Conservation (phyloP, 2,888 invertebrate genomes). For the Agonopterix alstromeriana region DNA sequence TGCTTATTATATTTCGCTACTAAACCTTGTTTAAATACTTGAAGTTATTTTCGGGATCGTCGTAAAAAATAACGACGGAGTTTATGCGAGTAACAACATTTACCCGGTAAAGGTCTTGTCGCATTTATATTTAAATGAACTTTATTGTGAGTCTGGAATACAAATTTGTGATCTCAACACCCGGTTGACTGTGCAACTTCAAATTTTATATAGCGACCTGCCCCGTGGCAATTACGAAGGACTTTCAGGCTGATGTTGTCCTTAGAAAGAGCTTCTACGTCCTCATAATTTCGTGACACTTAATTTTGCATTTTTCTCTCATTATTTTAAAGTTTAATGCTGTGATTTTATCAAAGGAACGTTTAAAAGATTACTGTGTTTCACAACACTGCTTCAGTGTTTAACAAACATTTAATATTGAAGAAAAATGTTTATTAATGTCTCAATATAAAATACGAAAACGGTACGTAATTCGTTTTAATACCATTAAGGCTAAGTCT, state of each 20-base stretch:
- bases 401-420: too few relatives aligned
- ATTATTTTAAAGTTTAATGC: neutral
- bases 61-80: slow-evolving; percentile 55
- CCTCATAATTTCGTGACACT: slow-evolving; percentile 2
- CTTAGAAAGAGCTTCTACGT: slow-evolving; percentile 7
- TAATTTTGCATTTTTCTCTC: neutral
- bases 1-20: slow-evolving; percentile 33
- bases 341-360: neutral
- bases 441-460: too few relatives aligned
- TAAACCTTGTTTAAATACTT: slow-evolving; percentile 42
- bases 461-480: too few relatives aligned
- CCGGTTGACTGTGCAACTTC: slow-evolving; percentile 36
- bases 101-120: slow-evolving; percentile 58
- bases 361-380: too few relatives aligned
- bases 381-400: too few relatives aligned
- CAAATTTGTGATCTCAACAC: slow-evolving; percentile 63
- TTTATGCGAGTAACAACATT: slow-evolving; percentile 54
- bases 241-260: slow-evolving; percentile 10
- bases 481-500: too few relatives aligned
- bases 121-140: slow-evolving; percentile 70
- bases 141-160: slow-evolving; percentile 65
- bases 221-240: slow-evolving; percentile 26
- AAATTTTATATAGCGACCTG: slow-evolving; percentile 30
- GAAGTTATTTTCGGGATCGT: slow-evolving; percentile 43
- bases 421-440: too few relatives aligned